Evolutionary conservation across 2,113 vertebrate genomes (phyloP).

Genomic region (Trematocara stigmaticum): DNA sequence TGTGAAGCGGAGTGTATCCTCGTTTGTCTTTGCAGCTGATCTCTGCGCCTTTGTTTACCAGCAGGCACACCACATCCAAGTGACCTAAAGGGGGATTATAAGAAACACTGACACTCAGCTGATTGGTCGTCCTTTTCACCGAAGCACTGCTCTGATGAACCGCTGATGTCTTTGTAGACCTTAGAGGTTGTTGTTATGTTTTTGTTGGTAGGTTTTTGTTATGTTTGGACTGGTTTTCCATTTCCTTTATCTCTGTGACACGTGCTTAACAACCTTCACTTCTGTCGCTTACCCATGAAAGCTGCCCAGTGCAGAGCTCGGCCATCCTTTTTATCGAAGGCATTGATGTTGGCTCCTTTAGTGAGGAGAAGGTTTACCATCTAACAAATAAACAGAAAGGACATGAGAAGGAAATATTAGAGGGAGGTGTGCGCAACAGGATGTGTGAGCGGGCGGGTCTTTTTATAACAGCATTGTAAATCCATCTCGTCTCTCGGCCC

Average conservation of each 20-base stretch:
- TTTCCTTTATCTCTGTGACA: background rate
- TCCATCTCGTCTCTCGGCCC: background rate
- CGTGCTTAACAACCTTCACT: background rate
- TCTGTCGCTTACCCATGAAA: conserved; percentile 83
- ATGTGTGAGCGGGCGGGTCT: background rate
- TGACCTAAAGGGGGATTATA: conserved; percentile 75
- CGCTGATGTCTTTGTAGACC: background rate
- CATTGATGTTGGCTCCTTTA: conserved; percentile 97
- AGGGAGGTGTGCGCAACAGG: background rate
- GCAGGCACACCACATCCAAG: conserved; percentile 86
- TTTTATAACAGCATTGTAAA: conserved; percentile 43
- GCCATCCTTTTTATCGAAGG: conserved; percentile 96
- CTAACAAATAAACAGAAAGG: conserved; percentile 57
- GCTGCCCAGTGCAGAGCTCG: conserved; percentile 96
- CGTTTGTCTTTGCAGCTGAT: conserved; percentile 94
- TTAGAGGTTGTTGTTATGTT: background rate
- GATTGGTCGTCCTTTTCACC: background rate
- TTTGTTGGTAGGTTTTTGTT: background rate
- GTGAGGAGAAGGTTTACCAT: conserved; percentile 92
- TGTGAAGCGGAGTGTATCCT: conserved; percentile 91
- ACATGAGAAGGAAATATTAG: background rate
- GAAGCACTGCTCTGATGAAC: background rate
- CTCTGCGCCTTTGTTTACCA: conserved; percentile 91
- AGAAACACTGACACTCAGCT: background rate
- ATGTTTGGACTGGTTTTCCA: background rate